Conservation (phyloP, 2,113 vertebrate genomes). For the Orientallactaga bullata region DNA sequence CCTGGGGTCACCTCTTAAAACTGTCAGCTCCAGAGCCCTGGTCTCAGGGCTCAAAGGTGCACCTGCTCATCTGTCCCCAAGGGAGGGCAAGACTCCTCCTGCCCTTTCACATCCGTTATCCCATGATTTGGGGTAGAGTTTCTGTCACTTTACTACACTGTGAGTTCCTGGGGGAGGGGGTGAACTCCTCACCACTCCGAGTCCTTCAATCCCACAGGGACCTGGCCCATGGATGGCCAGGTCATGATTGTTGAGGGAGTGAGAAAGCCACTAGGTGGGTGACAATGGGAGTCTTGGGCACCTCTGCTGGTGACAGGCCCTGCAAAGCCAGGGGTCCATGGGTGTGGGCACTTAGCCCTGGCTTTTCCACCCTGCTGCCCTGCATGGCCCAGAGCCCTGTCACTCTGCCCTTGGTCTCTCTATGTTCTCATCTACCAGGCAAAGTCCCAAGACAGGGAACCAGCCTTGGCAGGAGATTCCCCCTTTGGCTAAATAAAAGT, state of each 20-base stretch:
- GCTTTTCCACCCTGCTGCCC: neutral
- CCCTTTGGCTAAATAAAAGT: constrained; percentile 55
- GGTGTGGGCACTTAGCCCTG: neutral
- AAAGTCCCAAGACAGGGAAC: neutral
- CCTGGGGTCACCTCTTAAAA: neutral
- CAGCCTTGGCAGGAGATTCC: neutral
- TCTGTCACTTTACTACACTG: neutral
- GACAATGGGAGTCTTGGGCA: neutral
- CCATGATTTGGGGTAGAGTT: neutral
- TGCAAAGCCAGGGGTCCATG: rapidly evolving
- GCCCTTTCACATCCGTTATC: neutral
- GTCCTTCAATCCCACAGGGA: neutral
- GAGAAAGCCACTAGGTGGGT: neutral
- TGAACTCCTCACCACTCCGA: neutral
- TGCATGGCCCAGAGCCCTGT: neutral
- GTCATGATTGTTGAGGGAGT: neutral
- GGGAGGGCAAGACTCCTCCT: neutral
- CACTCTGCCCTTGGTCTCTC: rapidly evolving
- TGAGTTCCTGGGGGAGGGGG: neutral
- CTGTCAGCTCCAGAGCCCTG: neutral
- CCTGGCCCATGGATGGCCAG: neutral
- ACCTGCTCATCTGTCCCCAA: neutral
- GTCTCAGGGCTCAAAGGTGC: neutral
- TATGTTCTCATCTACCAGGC: neutral
- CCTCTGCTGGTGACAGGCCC: neutral